phyloP scores from a whole-genome alignment of 2,113 vertebrate genomes.

The Crypturellus undulatus region DNA sequence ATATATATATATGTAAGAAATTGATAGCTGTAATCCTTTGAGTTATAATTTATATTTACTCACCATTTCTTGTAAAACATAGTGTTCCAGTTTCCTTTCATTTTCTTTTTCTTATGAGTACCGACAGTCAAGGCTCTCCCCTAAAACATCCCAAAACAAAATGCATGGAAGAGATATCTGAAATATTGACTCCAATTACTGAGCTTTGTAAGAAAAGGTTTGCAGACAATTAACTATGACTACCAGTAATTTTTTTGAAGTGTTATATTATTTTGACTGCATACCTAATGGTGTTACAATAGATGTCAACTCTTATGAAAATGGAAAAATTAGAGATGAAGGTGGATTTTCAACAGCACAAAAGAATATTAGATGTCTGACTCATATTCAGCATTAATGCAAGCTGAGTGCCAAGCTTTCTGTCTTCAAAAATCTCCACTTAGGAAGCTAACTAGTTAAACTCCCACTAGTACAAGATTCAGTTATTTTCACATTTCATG shows the following conservation, averaged over 20 bases:
- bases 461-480: background rate
- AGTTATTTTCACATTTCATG: background rate
- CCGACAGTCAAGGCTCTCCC: background rate
- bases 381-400: slow-evolving; percentile 18
- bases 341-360: slow-evolving; percentile 40
- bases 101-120: background rate
- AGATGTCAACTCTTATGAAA: slow-evolving; percentile 38
- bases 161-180: background rate
- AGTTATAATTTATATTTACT: background rate
- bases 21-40: background rate
- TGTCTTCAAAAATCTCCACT: background rate
- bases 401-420: background rate
- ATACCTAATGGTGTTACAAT: slow-evolving; percentile 44
- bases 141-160: background rate
- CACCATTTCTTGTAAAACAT: background rate
- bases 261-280: slow-evolving; percentile 62
- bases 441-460: background rate
- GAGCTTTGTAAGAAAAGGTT: slow-evolving; percentile 32
- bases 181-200: slow-evolving; percentile 19
- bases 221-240: slow-evolving; percentile 32
- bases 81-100: background rate
- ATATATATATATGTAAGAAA: background rate
- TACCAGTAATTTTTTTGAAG: slow-evolving; percentile 38
- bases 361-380: slow-evolving; percentile 43
- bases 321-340: background rate